A percentile compares a stretch with the other conserved stretches of the same genome.
Evolutionary conservation across 1,140 invertebrate genomes (phyloP).

Genomic region (Bombus cullumanus): DNA sequence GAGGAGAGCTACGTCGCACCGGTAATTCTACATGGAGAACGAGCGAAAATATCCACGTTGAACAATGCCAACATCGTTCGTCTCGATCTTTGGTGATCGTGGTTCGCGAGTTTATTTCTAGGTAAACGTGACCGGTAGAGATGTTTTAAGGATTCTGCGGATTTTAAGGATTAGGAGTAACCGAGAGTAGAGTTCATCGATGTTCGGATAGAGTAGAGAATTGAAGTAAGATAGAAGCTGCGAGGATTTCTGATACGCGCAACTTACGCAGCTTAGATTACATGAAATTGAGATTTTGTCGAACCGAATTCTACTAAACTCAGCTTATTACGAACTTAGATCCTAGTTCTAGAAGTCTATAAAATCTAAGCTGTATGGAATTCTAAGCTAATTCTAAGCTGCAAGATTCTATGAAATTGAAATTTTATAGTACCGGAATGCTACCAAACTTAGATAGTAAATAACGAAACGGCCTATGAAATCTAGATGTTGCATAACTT

Average conservation of each 20-base stretch:
- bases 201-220: neutral
- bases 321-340: neutral
- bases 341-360: neutral
- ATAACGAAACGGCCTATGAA: neutral
- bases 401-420: neutral
- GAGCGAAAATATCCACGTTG: constrained; percentile 1
- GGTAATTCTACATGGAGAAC: neutral
- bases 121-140: neutral
- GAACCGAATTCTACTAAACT: neutral
- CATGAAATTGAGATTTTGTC: neutral
- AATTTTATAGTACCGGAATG: neutral
- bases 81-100: neutral
- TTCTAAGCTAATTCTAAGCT: neutral
- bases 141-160: neutral
- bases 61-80: neutral
- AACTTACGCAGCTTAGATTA: neutral
- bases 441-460: neutral
- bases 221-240: neutral
- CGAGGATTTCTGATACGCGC: too few species aligned
- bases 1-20: neutral
- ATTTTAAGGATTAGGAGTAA: neutral
- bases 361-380: neutral
- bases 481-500: neutral
- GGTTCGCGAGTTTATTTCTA: neutral
- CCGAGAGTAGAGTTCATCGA: neutral